These are phyloP conservation scores for Brachyhypopomus gauderio DNA, from an alignment of 2,113 vertebrate species.

Conservation along the genomic window DNA sequence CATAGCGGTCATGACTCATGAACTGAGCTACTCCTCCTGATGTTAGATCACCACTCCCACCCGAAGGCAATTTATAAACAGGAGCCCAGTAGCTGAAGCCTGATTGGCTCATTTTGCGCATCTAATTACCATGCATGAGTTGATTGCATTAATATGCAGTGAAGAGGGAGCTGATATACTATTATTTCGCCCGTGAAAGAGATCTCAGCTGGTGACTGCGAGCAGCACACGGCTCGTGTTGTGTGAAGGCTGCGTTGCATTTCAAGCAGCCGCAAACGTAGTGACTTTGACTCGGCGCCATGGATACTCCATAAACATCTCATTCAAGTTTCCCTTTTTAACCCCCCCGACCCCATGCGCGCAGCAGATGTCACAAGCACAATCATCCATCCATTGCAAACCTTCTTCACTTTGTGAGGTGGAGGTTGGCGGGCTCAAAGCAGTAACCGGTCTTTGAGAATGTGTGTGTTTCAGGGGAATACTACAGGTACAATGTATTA, in stretches of 20 bases:
- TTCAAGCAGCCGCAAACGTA: conserved; percentile 28
- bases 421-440: not conserved
- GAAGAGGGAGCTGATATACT: conserved; percentile 24
- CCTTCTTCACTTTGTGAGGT: conserved; percentile 28
- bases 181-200: conserved; percentile 28
- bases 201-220: conserved; percentile 24
- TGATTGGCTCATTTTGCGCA: not conserved
- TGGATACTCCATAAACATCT: conserved; percentile 49
- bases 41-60: conserved; percentile 13
- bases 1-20: conserved; percentile 31
- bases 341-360: conserved; percentile 13
- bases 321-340: conserved; percentile 38
- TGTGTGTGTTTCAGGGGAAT: not conserved
- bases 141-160: conserved; percentile 49
- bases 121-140: conserved; percentile 15
- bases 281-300: conserved; percentile 24
- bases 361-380: conserved; percentile 49
- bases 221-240: conserved; percentile 24
- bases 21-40: conserved; percentile 12
- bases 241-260: conserved; percentile 38
- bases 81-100: conserved; percentile 13
- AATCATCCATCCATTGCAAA: conserved; percentile 33
- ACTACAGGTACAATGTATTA: not conserved
- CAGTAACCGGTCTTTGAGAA: conserved; percentile 4
- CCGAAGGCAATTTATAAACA: conserved; percentile 9